phyloP scores from a whole-genome alignment of 2,113 vertebrate species.

The Melanerpes formicivorus region DNA sequence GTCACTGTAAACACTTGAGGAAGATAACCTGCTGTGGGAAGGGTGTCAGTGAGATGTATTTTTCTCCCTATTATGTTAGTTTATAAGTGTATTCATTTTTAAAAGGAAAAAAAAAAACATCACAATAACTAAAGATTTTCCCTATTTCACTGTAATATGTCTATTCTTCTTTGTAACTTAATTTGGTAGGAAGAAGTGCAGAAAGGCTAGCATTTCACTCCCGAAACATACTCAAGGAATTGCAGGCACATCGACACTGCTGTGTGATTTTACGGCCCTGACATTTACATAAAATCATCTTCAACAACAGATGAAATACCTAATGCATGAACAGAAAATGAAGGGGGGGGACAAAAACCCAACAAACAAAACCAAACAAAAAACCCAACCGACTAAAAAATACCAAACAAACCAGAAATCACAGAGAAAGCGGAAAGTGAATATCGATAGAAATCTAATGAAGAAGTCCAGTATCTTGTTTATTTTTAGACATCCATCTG shows the following conservation, averaged over 20 bases:
- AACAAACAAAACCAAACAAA: background rate
- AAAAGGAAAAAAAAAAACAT: background rate
- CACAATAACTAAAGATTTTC: slow-evolving; percentile 13
- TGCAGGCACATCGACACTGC: background rate
- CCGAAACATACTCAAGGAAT: background rate
- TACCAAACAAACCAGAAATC: background rate
- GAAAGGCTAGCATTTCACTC: background rate
- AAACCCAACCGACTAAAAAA: background rate
- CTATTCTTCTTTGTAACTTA: slow-evolving; percentile 1
- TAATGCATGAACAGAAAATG: background rate
- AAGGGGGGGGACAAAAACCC: background rate
- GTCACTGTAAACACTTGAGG: slow-evolving; percentile 13
- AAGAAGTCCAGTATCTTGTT: background rate
- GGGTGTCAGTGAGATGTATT: slow-evolving; percentile 1
- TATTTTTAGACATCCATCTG: slow-evolving; percentile 16
- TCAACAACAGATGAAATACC: background rate
- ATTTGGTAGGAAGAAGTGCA: background rate
- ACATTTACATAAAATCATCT: slow-evolving; percentile 1
- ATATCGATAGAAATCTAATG: background rate
- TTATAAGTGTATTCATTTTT: slow-evolving; percentile 11
- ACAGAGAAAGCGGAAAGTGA: background rate
- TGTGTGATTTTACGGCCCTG: background rate
- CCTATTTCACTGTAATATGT: background rate
- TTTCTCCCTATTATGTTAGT: background rate
- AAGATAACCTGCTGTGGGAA: slow-evolving; percentile 33